Percentiles rank a stretch among this genome's conserved stretches.
phyloP scores from a whole-genome alignment of 2,113 vertebrate species.

The Condylura cristata region DNA sequence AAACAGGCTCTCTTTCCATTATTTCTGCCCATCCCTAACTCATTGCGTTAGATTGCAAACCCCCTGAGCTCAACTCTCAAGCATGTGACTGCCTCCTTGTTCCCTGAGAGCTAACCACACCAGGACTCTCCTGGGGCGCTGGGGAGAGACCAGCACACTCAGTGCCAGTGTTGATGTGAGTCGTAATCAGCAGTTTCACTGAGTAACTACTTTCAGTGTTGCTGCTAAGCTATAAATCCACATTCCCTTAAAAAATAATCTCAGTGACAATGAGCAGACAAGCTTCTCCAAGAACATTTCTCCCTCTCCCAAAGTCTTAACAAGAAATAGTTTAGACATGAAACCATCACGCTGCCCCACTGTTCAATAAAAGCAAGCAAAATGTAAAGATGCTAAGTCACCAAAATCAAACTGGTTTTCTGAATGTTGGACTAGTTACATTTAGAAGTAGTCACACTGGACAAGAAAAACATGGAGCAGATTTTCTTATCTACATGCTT shows the following conservation, averaged over 20 bases:
- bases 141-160: not conserved
- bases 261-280: not conserved
- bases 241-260: constrained; percentile 34
- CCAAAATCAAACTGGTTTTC: constrained; percentile 19
- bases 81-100: not conserved
- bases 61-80: not conserved
- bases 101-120: not conserved
- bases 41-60: not conserved
- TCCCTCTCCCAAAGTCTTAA: not conserved
- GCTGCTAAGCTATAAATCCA: not conserved
- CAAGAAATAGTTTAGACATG: not conserved
- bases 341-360: not conserved
- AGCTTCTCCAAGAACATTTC: not conserved
- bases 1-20: not conserved
- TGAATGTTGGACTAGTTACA: not conserved
- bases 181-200: not conserved
- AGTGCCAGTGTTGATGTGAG: not conserved
- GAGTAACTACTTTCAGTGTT: not conserved
- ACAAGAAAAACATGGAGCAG: constrained; percentile 1
- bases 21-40: not conserved
- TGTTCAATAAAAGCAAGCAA: constrained; percentile 23
- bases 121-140: not conserved
- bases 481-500: not conserved
- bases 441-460: not conserved
- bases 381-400: not conserved